Base-by-base conservation (phyloP, 2,888 invertebrate genomes). In the Drosophila aldrichi region DNA sequence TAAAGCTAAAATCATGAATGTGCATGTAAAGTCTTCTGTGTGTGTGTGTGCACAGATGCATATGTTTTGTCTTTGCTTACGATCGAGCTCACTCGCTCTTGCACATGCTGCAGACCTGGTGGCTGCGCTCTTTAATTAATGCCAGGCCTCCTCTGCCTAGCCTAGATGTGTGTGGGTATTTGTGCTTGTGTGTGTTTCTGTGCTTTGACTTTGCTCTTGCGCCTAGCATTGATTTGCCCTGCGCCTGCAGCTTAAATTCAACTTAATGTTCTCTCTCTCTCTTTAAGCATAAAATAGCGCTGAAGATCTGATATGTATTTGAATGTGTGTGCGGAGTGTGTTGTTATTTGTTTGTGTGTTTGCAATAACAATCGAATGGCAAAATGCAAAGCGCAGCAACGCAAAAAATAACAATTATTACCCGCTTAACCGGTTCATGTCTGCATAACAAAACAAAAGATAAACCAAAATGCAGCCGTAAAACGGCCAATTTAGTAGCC, bases 341-440 rank as follows among this genome's bases (percentile, higher is more conserved):
- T 38, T 18, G 22, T 9, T 52, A 10, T 20, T 41, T 20, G 29
- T n/a, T 32, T 36, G 16, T 70, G 44, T 46, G 44, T 46, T 32
- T n/a, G 62, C 71, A 71, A 76, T 66, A 74, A 74, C 59, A 78
- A 77, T 72, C 38, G 32, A 49, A 77, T 29, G n/a, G 25, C 9
- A 68, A 77, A 77, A 56, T 67, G 66, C 78, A 75, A 63, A 68
- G 51, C 38, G 46, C 63, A 76, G 51, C 63, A 59, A 32, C 5
- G 64, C 61, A 64, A 36, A 36, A 76, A 73, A 78, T 54, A 73
- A 72, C 56, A 74, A 79, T 66, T 79, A 70, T 68, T 56, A 56
- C 43, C 34, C 65, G 78, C 72, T 79, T 36, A 69, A 79, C 78
- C 77, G 77, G 77, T 77, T 77, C 57, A 55, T 34, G 55, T 34